Conservation (phyloP, 2,113 vertebrate genomes). For the Apteryx owenii region DNA sequence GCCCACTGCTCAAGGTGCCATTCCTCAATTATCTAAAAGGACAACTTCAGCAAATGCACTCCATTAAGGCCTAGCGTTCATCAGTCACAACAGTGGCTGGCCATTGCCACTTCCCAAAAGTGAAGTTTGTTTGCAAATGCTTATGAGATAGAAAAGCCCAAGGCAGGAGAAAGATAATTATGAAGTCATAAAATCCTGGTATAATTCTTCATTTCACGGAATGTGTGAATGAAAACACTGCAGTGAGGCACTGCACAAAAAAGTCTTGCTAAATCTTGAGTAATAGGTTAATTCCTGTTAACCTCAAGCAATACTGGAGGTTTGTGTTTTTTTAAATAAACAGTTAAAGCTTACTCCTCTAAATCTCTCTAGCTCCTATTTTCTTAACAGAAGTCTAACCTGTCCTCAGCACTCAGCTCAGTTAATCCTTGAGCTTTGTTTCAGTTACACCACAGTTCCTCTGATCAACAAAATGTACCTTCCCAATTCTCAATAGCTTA, state of each 20-base stretch:
- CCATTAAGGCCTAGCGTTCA: slow-evolving; percentile 58
- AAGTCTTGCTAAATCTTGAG: background rate
- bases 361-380: background rate
- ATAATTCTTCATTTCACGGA: background rate
- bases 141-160: background rate
- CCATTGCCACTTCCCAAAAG: slow-evolving; percentile 10
- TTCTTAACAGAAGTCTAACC: background rate
- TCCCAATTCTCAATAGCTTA: background rate
- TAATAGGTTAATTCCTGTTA: background rate
- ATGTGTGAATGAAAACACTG: background rate
- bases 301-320: background rate
- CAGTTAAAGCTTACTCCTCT: background rate
- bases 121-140: background rate
- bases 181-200: background rate
- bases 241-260: background rate
- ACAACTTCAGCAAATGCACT: slow-evolving; percentile 53
- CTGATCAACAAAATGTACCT: background rate
- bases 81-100: slow-evolving; percentile 15
- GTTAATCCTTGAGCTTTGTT: background rate
- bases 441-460: background rate
- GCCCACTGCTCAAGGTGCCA: slow-evolving; percentile 21
- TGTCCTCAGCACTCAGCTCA: background rate
- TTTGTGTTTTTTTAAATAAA: background rate
- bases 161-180: background rate
- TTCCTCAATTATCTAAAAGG: slow-evolving; percentile 68